phyloP scores from a whole-genome alignment of 1,140 invertebrate species.

The Lasioglossum baleicum region DNA sequence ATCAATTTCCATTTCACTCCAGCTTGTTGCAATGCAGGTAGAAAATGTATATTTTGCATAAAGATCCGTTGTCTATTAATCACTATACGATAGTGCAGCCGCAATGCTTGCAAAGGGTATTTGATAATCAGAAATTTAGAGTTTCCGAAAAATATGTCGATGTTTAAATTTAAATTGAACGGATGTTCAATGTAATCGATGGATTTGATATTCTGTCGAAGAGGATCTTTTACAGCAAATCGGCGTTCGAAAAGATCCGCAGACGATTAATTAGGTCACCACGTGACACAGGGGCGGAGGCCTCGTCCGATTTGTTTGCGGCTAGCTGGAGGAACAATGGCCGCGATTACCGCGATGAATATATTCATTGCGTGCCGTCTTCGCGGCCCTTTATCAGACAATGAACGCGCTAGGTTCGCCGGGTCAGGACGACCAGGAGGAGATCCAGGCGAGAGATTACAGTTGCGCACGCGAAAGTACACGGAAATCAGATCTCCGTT shows the following conservation, averaged over 20 bases:
- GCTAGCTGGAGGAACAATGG: not conserved
- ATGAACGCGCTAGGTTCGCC: not conserved
- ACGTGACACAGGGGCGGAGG: not conserved
- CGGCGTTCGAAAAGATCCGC: not conserved
- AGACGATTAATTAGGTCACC: slow-evolving; percentile 11
- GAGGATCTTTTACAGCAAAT: too few species aligned
- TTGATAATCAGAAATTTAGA: too few species aligned
- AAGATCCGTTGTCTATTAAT: too few species aligned
- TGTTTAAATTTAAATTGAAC: too few species aligned
- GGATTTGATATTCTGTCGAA: too few species aligned
- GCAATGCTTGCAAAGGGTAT: too few species aligned
- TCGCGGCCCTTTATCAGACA: slow-evolving; percentile 24
- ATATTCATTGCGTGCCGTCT: slow-evolving; percentile 34
- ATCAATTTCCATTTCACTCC: too few species aligned
- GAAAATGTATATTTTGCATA: too few species aligned
- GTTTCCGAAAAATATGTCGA: too few species aligned
- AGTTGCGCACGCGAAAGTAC: slow-evolving; percentile 23
- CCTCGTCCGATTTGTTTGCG: slow-evolving; percentile 5
- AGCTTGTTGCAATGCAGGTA: too few species aligned
- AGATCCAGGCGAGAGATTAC: slow-evolving; percentile 18
- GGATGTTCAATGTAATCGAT: too few species aligned
- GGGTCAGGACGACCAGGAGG: not conserved
- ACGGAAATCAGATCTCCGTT: not conserved
- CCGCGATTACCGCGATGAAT: slow-evolving; percentile 21
- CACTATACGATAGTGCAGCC: too few species aligned